Evolutionary conservation across 2,797 vertebrate genomes (phyloP).

Genomic region (Avahi laniger): DNA sequence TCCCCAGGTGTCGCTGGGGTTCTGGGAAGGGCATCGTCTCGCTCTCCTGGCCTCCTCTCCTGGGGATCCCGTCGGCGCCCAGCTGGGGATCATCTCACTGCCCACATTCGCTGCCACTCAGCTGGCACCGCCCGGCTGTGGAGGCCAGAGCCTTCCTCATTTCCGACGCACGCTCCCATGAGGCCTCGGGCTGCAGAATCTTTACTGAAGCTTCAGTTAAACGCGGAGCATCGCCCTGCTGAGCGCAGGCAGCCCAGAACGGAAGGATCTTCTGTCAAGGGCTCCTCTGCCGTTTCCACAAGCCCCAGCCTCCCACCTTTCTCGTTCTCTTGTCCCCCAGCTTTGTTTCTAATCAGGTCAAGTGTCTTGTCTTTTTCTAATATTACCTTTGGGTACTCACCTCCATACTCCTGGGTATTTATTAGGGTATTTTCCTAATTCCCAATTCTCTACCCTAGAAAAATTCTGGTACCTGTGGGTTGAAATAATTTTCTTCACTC

Average conservation of each 20-base stretch:
- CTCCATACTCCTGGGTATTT: no score
- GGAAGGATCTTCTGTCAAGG: background rate
- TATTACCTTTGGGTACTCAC: background rate
- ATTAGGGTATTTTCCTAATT: background rate
- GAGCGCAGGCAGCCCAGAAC: fast-evolving
- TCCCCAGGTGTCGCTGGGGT: no score
- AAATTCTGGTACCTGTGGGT: background rate
- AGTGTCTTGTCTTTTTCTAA: background rate
- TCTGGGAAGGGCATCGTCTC: fast-evolving
- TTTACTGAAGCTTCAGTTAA: background rate
- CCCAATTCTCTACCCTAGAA: background rate
- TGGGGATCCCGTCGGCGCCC: background rate
- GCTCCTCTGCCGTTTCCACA: fast-evolving
- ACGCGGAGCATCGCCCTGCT: fast-evolving
- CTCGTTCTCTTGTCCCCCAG: fast-evolving
- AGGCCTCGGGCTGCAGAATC: background rate
- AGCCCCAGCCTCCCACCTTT: background rate
- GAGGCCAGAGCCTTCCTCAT: background rate
- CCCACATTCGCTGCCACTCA: fast-evolving
- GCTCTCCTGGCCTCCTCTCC: background rate
- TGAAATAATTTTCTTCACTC: background rate
- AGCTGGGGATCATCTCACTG: background rate
- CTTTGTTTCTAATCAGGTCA: background rate
- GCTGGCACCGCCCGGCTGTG: background rate
- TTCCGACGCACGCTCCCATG: background rate